Base-by-base conservation (phyloP, 1,140 invertebrate genomes). In the Drosophila novamexicana region DNA sequence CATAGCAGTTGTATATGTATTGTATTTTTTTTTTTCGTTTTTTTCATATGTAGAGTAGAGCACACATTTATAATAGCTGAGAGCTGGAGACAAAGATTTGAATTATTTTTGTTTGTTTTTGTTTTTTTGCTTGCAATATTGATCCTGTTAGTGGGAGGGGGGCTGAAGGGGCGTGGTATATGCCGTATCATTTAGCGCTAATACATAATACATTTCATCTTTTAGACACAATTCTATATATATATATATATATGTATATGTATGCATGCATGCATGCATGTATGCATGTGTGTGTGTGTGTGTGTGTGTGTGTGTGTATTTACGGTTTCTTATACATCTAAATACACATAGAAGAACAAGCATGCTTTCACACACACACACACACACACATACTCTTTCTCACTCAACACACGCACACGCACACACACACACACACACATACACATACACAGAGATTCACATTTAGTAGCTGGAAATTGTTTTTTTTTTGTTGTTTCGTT, bases 391-490 rank as follows among this genome's bases (percentile, higher is more conserved):
- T 12, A 6, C 16, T 36, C 29, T 36, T 22, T 8, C 40, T 34
- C 42, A 59, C 12, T 36, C 45, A 64, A 39, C 45, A 32, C 32
- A 29, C 22, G 58, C 9, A 47, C 56, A 58, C 47, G 58, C 9
- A 47, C 56, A 58, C 47, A 44, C 29, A 50, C 39, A 50, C 39
- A 68, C 54, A 66, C 61, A 65, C 34, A 65, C 42, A 44, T 16
- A 50, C 39, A 50, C 39, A 68, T 58, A 66, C 61, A 65, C 34
- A 65, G 81, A 83, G 76, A 76, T 84, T 78, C 80, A 83, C 72
- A 79, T 82, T 79, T 84, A 84, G 72, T 75, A 76, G 80, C 67
- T 84, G 62, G 75, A 76, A 72, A 75, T 79, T 62, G 36, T 59
- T 52, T 62, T 54, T 39, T 8, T 42, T 8, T 53, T 47, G 3